These are phyloP conservation scores for Caenorhabditis remanei DNA, from an alignment of 1,140 invertebrate species.

Conservation along the genomic window DNA sequence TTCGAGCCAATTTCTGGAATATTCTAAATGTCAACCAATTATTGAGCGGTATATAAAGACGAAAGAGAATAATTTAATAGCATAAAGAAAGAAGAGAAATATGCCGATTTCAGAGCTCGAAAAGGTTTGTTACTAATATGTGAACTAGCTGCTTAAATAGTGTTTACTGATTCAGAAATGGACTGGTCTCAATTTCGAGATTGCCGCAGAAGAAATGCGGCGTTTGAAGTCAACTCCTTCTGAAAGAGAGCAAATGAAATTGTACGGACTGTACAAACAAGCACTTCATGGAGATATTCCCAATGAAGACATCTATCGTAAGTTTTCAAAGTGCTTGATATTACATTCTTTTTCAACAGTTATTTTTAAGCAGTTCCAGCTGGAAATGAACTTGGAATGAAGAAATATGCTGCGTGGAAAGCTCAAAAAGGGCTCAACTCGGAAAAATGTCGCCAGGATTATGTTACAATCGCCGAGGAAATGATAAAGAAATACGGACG, in stretches of 20 bases:
- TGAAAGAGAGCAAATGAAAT: constrained; percentile 61
- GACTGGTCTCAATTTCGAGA: constrained; percentile 61
- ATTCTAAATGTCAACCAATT: background rate
- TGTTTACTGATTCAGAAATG: constrained; percentile 49
- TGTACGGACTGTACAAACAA: constrained; percentile 68
- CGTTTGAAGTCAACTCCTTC: constrained; percentile 61
- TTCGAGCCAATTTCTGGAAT: background rate
- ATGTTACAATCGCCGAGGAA: constrained; percentile 63
- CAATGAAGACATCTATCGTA: constrained; percentile 63
- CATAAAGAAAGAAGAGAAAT: too few species aligned
- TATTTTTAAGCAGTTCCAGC: background rate
- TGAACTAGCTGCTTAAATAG: background rate
- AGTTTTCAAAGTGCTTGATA: background rate
- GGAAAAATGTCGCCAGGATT: constrained; percentile 58
- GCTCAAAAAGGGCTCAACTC: constrained; percentile 51
- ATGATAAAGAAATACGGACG: constrained; percentile 67
- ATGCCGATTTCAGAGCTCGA: constrained; percentile 50
- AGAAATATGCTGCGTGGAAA: constrained; percentile 66
- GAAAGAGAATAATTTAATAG: too few species aligned
- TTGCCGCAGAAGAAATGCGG: constrained; percentile 66
- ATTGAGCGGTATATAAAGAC: background rate
- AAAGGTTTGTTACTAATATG: background rate
- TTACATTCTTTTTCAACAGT: too few species aligned
- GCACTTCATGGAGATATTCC: constrained; percentile 67
- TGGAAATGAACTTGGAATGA: constrained; percentile 41